Conservation (phyloP, 2,113 vertebrate genomes). For the Callionymus lyra region DNA sequence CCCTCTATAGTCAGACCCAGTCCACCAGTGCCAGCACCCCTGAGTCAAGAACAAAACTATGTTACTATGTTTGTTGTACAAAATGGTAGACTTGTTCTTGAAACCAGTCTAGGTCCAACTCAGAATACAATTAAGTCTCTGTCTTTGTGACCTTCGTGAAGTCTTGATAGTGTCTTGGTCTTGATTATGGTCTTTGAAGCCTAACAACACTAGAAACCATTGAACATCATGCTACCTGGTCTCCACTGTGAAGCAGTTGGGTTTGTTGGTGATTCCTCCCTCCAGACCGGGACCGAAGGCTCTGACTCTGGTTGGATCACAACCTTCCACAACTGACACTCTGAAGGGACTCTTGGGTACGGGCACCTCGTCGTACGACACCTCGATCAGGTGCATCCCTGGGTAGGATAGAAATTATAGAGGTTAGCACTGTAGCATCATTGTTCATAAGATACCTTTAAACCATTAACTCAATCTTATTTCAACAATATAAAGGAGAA, state of each 20-base stretch:
- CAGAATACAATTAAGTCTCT: no score
- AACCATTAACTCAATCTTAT: no score
- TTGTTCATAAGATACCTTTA: no score
- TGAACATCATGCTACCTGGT: conserved; percentile 52
- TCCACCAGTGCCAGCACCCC: conserved; percentile 88
- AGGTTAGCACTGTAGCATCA: no score
- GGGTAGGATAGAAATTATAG: not conserved
- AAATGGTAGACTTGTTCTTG: no score
- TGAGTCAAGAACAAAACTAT: conserved; percentile 23
- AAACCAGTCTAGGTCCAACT: no score
- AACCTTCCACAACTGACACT: conserved; percentile 84
- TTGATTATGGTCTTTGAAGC: no score
- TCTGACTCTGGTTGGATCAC: conserved; percentile 81
- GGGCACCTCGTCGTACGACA: conserved; percentile 75
- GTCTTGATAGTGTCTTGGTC: no score
- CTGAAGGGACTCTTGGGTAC: conserved; percentile 90
- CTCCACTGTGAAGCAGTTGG: conserved; percentile 89
- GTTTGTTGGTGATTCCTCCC: conserved; percentile 80
- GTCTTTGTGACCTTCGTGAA: no score
- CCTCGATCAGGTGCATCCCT: conserved; percentile 87
- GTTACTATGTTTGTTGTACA: not conserved
- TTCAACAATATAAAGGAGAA: no score
- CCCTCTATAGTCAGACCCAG: conserved; percentile 89
- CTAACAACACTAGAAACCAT: not conserved
- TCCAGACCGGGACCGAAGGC: conserved; percentile 87